Evolutionary conservation across 2,113 vertebrate species (phyloP).

Genomic region (Corapipo altera): DNA sequence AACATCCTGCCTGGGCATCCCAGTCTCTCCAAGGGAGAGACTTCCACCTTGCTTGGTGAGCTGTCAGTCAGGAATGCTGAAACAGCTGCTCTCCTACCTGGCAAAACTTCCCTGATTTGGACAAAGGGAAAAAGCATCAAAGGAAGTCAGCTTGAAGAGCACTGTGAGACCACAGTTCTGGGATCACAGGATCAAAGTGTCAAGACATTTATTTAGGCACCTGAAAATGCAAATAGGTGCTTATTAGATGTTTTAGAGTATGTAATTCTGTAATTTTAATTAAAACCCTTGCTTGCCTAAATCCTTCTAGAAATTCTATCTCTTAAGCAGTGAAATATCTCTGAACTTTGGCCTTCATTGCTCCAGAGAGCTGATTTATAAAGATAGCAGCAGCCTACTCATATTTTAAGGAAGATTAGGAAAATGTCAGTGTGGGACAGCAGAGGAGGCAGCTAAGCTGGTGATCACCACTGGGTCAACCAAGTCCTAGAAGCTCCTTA

Average conservation of each 20-base stretch:
- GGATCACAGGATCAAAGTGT: background rate
- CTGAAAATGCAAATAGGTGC: background rate
- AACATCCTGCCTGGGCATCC: background rate
- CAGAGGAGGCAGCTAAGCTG: background rate
- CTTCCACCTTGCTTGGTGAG: background rate
- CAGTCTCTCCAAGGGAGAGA: background rate
- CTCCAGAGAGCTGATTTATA: background rate
- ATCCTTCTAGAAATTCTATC: background rate
- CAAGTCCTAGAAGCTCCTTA: background rate
- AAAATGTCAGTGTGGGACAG: background rate
- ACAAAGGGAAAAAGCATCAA: background rate
- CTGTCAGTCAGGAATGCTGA: background rate
- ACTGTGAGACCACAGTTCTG: background rate
- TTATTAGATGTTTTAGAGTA: background rate
- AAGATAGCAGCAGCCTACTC: background rate
- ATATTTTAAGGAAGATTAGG: background rate
- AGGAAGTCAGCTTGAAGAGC: background rate
- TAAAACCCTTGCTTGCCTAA: background rate
- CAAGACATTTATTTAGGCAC: background rate
- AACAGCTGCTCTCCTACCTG: fast-evolving
- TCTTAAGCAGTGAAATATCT: background rate
- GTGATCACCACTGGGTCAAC: background rate
- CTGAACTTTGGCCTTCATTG: background rate
- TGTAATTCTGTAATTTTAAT: background rate
- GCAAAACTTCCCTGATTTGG: background rate